phyloP scores from a whole-genome alignment of 2,888 invertebrate species.

The Leptogaster cylindrica region DNA sequence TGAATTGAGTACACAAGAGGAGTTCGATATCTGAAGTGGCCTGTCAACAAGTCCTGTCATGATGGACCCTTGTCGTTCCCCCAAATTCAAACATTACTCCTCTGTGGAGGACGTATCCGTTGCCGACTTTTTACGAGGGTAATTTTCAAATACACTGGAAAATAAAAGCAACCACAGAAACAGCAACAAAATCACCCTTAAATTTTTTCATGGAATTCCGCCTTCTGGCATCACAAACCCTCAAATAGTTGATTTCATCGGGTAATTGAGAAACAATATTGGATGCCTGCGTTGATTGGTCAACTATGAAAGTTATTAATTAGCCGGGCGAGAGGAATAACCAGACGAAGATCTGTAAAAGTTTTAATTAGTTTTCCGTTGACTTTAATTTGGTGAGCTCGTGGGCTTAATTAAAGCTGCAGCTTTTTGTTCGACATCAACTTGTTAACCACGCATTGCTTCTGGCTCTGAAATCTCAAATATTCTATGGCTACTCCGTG shows the following conservation, averaged over 20 bases:
- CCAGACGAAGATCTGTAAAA: constrained; percentile 4
- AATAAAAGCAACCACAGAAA: neutral
- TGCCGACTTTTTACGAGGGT: too few species aligned
- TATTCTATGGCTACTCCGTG: neutral
- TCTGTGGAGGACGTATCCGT: too few species aligned
- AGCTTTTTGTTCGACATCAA: constrained; percentile 5
- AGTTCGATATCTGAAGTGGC: constrained; percentile 18
- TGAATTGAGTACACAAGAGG: constrained; percentile 4
- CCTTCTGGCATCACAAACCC: neutral
- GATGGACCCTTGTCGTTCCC: neutral
- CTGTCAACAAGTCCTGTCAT: constrained; percentile 25
- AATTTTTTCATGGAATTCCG: too few species aligned
- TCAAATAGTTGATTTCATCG: constrained; percentile 24
- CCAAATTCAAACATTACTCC: neutral
- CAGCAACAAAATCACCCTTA: neutral
- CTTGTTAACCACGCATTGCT: constrained; percentile 28
- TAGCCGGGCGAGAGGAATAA: neutral
- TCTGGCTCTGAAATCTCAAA: constrained; percentile 10
- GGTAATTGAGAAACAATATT: constrained; percentile 34
- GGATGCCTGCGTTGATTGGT: constrained; percentile 12
- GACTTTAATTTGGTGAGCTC: constrained; percentile 27
- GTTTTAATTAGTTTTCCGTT: constrained; percentile 34
- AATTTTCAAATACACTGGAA: too few species aligned
- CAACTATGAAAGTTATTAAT: constrained; percentile 38
- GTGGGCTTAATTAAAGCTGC: constrained; percentile 32